phyloP scores from a whole-genome alignment of 2,888 invertebrate genomes.

The Scrobipalpa costella region DNA sequence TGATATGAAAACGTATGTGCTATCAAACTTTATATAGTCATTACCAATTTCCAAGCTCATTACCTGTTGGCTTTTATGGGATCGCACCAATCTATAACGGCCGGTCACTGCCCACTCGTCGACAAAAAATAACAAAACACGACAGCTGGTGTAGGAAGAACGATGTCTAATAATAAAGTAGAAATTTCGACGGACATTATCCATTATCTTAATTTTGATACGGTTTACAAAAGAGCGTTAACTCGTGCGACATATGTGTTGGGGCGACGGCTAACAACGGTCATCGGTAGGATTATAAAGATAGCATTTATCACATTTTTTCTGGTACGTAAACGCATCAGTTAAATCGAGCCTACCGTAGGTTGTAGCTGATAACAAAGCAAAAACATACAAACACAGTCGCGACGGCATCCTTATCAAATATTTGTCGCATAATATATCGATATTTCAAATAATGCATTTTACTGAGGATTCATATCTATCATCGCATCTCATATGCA shows the following conservation, averaged over 20 bases:
- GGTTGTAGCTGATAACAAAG: constrained; percentile 27
- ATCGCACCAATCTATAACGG: constrained; percentile 67
- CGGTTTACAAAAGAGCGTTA: constrained; percentile 76
- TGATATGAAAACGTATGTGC: constrained; percentile 49
- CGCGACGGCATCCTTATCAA: constrained; percentile 23
- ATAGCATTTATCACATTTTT: constrained; percentile 32
- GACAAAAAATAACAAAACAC: constrained; percentile 59
- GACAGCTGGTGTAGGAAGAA: constrained; percentile 63
- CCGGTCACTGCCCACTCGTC: constrained; percentile 63
- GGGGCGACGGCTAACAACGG: constrained; percentile 47
- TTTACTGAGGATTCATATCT: constrained; percentile 35
- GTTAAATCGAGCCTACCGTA: constrained; percentile 27
- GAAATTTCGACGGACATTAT: constrained; percentile 71
- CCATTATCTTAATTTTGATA: constrained; percentile 80
- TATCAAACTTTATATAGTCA: constrained; percentile 67
- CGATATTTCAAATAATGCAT: constrained; percentile 32
- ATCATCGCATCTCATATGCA: constrained; percentile 38
- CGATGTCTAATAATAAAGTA: constrained; percentile 68
- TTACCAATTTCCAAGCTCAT: constrained; percentile 74
- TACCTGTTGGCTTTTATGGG: constrained; percentile 67
- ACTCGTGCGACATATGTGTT: constrained; percentile 69
- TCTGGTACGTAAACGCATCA: constrained; percentile 16
- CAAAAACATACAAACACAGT: constrained; percentile 14
- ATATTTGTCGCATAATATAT: constrained; percentile 28
- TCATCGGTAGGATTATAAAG: constrained; percentile 46